Conservation (phyloP, 2,113 vertebrate species). For the Nettapus auritus region DNA sequence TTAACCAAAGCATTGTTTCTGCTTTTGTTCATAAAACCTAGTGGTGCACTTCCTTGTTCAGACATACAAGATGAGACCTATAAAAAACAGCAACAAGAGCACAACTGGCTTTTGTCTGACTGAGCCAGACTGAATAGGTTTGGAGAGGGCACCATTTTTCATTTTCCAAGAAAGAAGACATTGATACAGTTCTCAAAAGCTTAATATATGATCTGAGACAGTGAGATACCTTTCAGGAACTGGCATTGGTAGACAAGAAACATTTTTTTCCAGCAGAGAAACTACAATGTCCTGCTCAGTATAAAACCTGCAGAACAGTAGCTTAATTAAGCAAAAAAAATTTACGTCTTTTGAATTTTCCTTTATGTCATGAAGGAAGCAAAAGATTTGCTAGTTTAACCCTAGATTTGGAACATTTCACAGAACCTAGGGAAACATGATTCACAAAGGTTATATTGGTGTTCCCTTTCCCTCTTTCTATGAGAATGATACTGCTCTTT, state of each 20-base stretch:
- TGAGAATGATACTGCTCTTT: not conserved
- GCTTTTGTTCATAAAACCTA: not conserved
- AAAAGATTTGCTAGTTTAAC: not conserved
- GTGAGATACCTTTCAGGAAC: not conserved
- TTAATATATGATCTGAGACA: not conserved
- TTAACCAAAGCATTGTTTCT: not conserved
- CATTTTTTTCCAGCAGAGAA: not conserved
- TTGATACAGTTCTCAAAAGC: not conserved
- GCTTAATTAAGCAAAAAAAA: not conserved
- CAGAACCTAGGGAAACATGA: not conserved
- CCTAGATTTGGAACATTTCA: not conserved
- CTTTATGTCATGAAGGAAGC: not conserved
- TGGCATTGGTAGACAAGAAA: not conserved
- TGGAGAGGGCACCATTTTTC: fast-evolving
- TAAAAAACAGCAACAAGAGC: fast-evolving
- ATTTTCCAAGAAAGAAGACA: not conserved
- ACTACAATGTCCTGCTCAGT: not conserved
- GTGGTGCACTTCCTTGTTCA: not conserved
- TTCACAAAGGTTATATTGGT: not conserved
- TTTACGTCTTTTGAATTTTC: not conserved
- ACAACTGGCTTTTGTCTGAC: not conserved
- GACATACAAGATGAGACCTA: not conserved
- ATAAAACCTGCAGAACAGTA: not conserved
- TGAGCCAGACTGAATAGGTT: not conserved
- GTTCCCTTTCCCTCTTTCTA: not conserved